phyloP scores from a whole-genome alignment of 1,140 invertebrate species.

The Phymastichus coffea region DNA sequence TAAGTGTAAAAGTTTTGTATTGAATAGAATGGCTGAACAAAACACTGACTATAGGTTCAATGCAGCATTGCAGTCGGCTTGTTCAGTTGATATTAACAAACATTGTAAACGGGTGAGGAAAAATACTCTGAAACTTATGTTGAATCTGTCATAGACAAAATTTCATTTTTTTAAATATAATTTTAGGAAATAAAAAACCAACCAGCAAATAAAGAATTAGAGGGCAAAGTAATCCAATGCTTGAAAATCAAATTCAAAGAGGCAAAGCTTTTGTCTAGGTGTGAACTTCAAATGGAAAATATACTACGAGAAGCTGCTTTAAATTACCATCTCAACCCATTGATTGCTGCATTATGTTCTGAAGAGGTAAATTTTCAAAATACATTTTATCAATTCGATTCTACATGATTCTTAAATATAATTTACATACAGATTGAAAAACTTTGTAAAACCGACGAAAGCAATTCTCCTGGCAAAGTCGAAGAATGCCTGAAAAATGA shows the following conservation, averaged over 20 bases:
- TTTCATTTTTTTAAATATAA: slow-evolving; percentile 2
- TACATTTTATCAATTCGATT: not conserved
- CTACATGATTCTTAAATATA: not conserved
- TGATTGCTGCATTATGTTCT: slow-evolving; percentile 74
- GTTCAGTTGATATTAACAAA: slow-evolving; percentile 68
- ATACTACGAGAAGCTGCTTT: slow-evolving; percentile 83
- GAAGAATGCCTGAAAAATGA: slow-evolving; percentile 85
- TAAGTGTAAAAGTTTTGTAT: slow-evolving; percentile 82
- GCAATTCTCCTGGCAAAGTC: slow-evolving; percentile 56
- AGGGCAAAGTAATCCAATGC: slow-evolving; percentile 65
- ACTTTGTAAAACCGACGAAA: slow-evolving; percentile 53
- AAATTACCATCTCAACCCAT: slow-evolving; percentile 83
- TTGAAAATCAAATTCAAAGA: slow-evolving; percentile 76
- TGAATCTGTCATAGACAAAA: slow-evolving; percentile 9
- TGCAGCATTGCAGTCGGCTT: slow-evolving; percentile 78
- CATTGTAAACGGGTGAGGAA: slow-evolving; percentile 63
- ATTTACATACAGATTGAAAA: slow-evolving; percentile 48
- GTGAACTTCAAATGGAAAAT: slow-evolving; percentile 78
- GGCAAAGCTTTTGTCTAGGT: slow-evolving; percentile 70
- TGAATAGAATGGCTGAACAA: slow-evolving; percentile 88
- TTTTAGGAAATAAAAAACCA: slow-evolving; percentile 45
- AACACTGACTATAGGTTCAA: slow-evolving; percentile 92
- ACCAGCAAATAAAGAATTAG: slow-evolving; percentile 53
- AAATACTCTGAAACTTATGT: slow-evolving; percentile 27
- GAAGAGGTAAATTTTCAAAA: slow-evolving; percentile 54